phyloP scores from a whole-genome alignment of 2,797 vertebrate genomes.

The Sebastes elongatus region DNA sequence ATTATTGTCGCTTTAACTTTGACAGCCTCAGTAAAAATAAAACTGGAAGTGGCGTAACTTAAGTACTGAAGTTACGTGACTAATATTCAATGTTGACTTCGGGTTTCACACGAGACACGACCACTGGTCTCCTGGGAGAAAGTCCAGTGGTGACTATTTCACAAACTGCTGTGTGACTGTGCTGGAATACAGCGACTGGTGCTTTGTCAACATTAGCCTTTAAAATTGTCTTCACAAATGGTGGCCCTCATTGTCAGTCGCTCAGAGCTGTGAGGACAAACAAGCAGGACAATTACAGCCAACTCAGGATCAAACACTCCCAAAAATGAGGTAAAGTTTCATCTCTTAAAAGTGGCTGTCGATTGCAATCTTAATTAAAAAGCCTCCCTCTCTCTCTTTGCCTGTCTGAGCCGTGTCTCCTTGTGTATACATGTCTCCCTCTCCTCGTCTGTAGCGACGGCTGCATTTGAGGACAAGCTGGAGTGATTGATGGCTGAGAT shows the following conservation, averaged over 20 bases:
- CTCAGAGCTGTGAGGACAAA: slow-evolving; percentile 28
- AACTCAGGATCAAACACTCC: slow-evolving; percentile 51
- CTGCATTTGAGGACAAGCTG: slow-evolving; percentile 72
- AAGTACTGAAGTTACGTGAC: too few species aligned
- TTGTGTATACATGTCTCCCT: slow-evolving; percentile 52
- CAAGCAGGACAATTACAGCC: not conserved
- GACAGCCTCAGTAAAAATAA: not conserved
- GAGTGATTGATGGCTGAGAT: slow-evolving; percentile 78
- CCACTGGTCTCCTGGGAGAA: too few species aligned
- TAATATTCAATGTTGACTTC: too few species aligned
- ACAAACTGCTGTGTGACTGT: rapidly evolving
- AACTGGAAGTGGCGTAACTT: too few species aligned
- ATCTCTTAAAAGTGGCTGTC: slow-evolving; percentile 61
- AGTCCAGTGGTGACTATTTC: too few species aligned
- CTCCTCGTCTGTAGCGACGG: slow-evolving; percentile 48
- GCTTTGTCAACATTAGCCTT: not conserved
- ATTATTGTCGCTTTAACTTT: too few species aligned
- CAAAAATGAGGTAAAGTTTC: slow-evolving; percentile 59
- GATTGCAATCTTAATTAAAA: slow-evolving; percentile 82
- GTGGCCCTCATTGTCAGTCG: not conserved
- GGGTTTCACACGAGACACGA: too few species aligned
- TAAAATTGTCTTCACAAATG: not conserved
- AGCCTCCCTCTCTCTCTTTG: slow-evolving; percentile 30
- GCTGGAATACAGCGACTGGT: not conserved
- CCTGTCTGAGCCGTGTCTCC: slow-evolving; percentile 44